These are phyloP conservation scores for Pogonomyrmex californicus DNA, from an alignment of 1,140 invertebrate genomes.

Conservation along the genomic window DNA sequence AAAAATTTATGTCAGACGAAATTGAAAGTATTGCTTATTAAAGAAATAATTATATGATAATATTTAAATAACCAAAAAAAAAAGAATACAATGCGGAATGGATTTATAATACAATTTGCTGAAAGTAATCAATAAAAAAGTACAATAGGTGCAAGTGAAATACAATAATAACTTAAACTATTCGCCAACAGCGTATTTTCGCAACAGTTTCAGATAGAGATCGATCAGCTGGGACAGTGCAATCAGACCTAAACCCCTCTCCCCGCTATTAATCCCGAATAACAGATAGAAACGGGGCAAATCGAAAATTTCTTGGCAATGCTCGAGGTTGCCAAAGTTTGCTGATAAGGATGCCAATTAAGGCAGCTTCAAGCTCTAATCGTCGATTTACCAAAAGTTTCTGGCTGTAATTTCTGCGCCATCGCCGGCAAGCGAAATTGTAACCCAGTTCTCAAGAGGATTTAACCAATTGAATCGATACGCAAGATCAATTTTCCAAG, in stretches of 20 bases:
- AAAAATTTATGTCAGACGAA: not conserved
- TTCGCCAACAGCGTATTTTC: conserved; percentile 36
- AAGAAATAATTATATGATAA: conserved; percentile 1
- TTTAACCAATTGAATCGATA: conserved; percentile 41
- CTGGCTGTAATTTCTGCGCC: conserved; percentile 51
- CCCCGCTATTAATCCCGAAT: conserved; percentile 26
- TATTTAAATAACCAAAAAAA: not conserved
- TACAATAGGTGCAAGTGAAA: conserved; percentile 4
- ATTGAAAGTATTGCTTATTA: conserved; percentile 16
- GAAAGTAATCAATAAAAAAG: not conserved
- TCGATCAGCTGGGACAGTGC: conserved; percentile 13
- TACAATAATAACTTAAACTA: conserved; percentile 7
- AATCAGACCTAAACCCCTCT: conserved; percentile 30
- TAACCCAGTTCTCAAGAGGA: conserved; percentile 35
- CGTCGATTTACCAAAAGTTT: conserved; percentile 59
- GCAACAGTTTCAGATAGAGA: conserved; percentile 1
- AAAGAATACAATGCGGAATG: not conserved
- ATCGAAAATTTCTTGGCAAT: conserved; percentile 75
- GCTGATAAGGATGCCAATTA: conserved; percentile 52
- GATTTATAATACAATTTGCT: conserved; percentile 1
- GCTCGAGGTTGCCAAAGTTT: conserved; percentile 68
- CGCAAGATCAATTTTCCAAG: not conserved
- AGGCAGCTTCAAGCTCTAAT: conserved; percentile 51
- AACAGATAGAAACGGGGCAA: conserved; percentile 56
- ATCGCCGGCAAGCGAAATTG: conserved; percentile 33